Evolutionary conservation across 2,113 vertebrate species (phyloP).

Genomic region (Tympanuchus pallidicinctus): DNA sequence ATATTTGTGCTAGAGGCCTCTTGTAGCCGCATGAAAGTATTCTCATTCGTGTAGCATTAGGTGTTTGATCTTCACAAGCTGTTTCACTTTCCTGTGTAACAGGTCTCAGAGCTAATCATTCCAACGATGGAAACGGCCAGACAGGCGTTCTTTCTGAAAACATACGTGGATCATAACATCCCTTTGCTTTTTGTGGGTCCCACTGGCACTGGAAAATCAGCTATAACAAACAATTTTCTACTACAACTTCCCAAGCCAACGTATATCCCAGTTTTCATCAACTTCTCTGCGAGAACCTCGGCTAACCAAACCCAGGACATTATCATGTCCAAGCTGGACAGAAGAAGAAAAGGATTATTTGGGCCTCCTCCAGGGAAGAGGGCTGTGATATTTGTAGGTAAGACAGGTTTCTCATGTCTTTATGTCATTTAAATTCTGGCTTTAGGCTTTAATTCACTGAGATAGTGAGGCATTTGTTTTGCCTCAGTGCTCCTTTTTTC

Average conservation of each 20-base stretch:
- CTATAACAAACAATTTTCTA: conserved; percentile 90
- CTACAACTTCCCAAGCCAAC: conserved; percentile 84
- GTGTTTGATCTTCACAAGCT: not conserved
- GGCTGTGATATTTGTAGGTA: conserved; percentile 92
- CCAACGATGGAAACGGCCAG: conserved; percentile 92
- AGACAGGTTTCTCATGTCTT: conserved; percentile 19
- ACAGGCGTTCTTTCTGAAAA: conserved; percentile 89
- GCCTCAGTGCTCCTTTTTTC: not conserved
- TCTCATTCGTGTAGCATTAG: not conserved
- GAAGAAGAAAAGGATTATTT: conserved; percentile 87
- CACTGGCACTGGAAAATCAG: conserved; percentile 95
- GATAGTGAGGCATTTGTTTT: not conserved
- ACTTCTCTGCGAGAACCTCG: conserved; percentile 93
- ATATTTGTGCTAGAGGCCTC: not conserved
- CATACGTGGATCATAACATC: conserved; percentile 84
- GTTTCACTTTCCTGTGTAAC: not conserved
- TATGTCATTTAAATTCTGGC: not conserved
- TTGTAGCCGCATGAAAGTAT: not conserved
- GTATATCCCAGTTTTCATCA: conserved; percentile 87
- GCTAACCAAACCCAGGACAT: conserved; percentile 93
- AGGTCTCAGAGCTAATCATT: conserved; percentile 94
- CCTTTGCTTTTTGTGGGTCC: conserved; percentile 90
- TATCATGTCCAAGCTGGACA: conserved; percentile 92
- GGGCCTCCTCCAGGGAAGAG: conserved; percentile 89
- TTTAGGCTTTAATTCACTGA: not conserved